phyloP scores from a whole-genome alignment of 2,797 vertebrate species.

The Carcharodon carcharias region DNA sequence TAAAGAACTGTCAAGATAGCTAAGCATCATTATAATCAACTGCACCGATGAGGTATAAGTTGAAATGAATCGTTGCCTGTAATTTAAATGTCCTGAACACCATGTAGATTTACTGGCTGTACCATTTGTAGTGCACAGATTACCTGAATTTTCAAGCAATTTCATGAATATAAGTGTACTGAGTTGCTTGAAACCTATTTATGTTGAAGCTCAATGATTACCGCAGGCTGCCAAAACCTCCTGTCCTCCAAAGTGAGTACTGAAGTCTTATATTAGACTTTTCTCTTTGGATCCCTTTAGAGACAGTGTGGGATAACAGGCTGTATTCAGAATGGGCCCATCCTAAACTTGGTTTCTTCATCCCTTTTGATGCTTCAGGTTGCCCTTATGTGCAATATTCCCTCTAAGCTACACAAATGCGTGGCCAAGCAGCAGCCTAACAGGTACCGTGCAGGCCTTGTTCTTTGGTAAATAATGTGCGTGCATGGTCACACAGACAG shows the following conservation, averaged over 20 bases:
- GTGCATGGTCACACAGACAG: background rate
- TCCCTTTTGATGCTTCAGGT: background rate
- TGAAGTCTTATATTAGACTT: background rate
- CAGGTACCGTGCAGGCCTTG: background rate
- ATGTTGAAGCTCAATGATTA: background rate
- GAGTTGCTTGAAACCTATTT: background rate
- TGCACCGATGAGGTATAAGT: background rate
- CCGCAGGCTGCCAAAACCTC: background rate
- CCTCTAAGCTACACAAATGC: background rate
- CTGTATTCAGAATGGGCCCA: background rate
- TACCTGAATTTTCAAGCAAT: background rate
- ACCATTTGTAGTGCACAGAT: background rate
- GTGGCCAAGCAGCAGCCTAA: background rate
- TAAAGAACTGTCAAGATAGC: background rate
- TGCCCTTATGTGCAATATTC: background rate
- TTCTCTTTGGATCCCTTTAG: background rate
- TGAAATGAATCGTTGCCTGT: background rate
- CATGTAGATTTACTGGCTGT: background rate
- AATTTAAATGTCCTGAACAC: background rate
- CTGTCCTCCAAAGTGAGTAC: background rate
- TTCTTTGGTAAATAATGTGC: background rate
- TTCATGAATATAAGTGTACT: background rate
- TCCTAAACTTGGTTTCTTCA: background rate
- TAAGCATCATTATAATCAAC: background rate
- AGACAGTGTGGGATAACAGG: background rate